Percentiles rank a stretch among this genome's conserved stretches.
Evolutionary conservation across 2,113 vertebrate genomes (phyloP).

Genomic region (Urocynchramus pylzowi): DNA sequence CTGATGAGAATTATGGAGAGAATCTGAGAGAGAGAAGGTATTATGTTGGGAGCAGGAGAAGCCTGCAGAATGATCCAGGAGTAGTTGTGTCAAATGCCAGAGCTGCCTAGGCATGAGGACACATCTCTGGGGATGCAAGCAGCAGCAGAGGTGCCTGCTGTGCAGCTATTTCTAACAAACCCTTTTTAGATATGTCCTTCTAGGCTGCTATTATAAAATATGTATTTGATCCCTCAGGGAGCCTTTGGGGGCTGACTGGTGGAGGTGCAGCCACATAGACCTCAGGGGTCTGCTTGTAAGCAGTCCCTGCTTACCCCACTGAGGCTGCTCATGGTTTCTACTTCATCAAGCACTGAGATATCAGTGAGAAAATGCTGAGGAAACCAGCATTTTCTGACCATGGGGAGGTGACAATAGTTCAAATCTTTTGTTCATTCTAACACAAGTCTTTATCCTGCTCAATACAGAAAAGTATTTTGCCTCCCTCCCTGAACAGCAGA

Average conservation of each 20-base stretch:
- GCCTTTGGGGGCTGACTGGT: accelerated
- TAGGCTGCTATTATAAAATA: not conserved
- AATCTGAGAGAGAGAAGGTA: not conserved
- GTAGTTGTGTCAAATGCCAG: not conserved
- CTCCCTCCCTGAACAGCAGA: not conserved
- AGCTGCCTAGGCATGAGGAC: not conserved
- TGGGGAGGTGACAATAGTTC: not conserved
- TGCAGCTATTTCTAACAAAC: not conserved
- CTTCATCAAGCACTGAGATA: not conserved
- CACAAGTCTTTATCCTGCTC: not conserved
- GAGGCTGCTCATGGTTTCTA: not conserved
- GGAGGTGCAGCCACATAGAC: not conserved
- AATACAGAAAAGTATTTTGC: not conserved
- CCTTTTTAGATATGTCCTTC: not conserved
- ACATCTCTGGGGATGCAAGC: not conserved
- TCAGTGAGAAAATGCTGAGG: not conserved
- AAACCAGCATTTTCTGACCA: not conserved
- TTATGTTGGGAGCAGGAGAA: not conserved
- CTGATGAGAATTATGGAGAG: not conserved
- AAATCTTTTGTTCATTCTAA: not conserved
- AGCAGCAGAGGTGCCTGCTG: not conserved
- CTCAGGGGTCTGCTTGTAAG: not conserved
- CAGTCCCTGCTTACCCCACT: not conserved
- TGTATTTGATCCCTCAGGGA: not conserved
- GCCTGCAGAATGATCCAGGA: not conserved